Evolutionary conservation across 2,797 vertebrate genomes (phyloP).

Genomic region (Otolemur crassicaudatus): DNA sequence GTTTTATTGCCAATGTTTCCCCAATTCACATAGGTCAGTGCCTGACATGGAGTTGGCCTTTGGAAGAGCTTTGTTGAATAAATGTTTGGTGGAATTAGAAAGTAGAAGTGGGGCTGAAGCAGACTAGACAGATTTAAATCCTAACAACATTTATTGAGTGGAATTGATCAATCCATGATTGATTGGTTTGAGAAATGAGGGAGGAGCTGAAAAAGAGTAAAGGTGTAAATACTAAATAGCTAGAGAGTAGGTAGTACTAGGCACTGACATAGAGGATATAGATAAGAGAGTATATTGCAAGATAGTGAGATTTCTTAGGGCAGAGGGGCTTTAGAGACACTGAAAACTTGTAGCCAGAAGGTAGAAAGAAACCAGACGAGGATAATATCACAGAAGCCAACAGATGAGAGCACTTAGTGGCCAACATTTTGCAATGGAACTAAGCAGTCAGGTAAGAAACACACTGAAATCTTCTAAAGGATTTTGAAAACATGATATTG

Average conservation of each 20-base stretch:
- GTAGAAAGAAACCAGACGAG: neutral
- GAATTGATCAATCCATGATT: neutral
- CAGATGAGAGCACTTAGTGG: neutral
- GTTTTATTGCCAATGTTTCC: neutral
- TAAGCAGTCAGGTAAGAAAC: neutral
- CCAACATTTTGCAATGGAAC: neutral
- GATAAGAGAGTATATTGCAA: neutral
- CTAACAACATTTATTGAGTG: neutral
- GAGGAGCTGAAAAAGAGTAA: neutral
- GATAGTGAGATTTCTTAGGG: too few species aligned
- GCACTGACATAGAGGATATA: neutral
- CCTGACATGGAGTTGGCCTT: neutral
- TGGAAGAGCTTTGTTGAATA: neutral
- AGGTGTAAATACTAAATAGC: neutral
- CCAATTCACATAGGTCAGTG: neutral
- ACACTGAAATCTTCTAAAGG: neutral
- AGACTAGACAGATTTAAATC: neutral
- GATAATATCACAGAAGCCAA: neutral
- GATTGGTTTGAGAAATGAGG: neutral
- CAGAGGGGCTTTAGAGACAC: neutral
- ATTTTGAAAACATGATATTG: neutral
- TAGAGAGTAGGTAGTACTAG: neutral
- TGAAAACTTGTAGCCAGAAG: neutral
- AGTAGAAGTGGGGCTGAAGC: neutral
- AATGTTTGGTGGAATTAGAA: neutral